These are phyloP conservation scores for Heloderma charlesbogerti DNA, from an alignment of 2,113 vertebrate genomes.

Conservation along the genomic window DNA sequence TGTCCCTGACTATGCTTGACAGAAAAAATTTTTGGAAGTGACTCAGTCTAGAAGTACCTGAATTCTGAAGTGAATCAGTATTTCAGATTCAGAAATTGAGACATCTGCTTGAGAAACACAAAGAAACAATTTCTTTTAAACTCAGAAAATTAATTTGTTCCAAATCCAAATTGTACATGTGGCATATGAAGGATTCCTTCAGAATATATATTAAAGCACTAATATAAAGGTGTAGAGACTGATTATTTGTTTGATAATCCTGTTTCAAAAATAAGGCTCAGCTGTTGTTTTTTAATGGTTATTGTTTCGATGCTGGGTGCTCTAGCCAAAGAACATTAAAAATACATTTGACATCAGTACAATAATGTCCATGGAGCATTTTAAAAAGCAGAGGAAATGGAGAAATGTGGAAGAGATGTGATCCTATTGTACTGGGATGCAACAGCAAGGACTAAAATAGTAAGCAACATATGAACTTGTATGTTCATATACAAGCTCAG, in stretches of 20 bases:
- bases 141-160: slow-evolving; percentile 3
- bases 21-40: not conserved
- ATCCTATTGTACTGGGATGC: not conserved
- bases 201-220: not conserved
- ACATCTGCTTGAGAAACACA: slow-evolving; percentile 6
- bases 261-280: not conserved
- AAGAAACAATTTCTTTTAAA: slow-evolving; percentile 3
- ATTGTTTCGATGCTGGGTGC: not conserved
- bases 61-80: not conserved
- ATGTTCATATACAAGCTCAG: rapidly evolving
- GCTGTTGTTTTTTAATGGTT: not conserved
- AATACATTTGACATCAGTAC: rapidly evolving
- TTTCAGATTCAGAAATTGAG: not conserved
- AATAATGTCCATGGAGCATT: not conserved
- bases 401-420: not conserved
- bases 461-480: not conserved
- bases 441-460: not conserved
- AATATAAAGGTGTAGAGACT: not conserved
- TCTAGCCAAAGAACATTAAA: slow-evolving; percentile 10
- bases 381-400: slow-evolving; percentile 8
- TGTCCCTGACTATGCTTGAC: not conserved
- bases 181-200: slow-evolving; percentile 7
- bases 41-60: not conserved
- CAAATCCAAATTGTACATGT: slow-evolving; percentile 6
- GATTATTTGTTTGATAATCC: not conserved